phyloP scores from a whole-genome alignment of 2,888 invertebrate genomes.

The Alloplasta piceator region DNA sequence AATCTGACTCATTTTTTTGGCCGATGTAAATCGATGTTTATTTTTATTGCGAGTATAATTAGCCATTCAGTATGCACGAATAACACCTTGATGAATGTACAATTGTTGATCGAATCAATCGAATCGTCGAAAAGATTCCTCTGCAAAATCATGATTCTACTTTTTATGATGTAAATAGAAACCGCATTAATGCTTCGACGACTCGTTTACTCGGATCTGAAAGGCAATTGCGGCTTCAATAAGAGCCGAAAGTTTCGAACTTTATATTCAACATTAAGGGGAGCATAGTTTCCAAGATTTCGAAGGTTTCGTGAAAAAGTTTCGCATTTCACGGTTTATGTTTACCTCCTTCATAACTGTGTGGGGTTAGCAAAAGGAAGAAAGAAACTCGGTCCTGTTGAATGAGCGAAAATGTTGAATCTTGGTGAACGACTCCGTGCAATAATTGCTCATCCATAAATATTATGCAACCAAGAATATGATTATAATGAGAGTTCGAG shows the following conservation, averaged over 20 bases:
- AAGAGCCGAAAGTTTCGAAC: too few relatives aligned
- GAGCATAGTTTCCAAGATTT: not conserved
- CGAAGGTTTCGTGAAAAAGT: not conserved
- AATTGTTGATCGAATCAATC: too few relatives aligned
- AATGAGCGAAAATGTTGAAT: conserved; percentile 19
- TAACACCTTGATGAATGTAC: too few relatives aligned
- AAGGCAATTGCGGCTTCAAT: too few relatives aligned
- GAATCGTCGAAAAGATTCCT: too few relatives aligned
- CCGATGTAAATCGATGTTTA: not conserved
- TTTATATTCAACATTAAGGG: too few relatives aligned
- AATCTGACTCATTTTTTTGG: not conserved
- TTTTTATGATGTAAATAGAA: too few relatives aligned
- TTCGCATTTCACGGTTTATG: not conserved
- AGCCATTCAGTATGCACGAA: not conserved
- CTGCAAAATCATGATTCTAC: too few relatives aligned
- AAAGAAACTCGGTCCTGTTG: conserved; percentile 9
- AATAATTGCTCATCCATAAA: conserved; percentile 39
- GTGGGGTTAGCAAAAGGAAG: not conserved
- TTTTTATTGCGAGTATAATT: not conserved
- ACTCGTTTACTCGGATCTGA: too few relatives aligned
- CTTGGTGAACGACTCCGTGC: not conserved
- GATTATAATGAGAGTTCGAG: conserved; percentile 5
- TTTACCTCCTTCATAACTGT: not conserved
- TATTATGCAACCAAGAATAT: conserved; percentile 38
- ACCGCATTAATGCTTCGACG: too few relatives aligned